A percentile compares a stretch with the other conserved stretches of the same genome.
These are phyloP conservation scores for Odiellus spinosus DNA, from an alignment of 2,888 invertebrate genomes.

Conservation along the genomic window DNA sequence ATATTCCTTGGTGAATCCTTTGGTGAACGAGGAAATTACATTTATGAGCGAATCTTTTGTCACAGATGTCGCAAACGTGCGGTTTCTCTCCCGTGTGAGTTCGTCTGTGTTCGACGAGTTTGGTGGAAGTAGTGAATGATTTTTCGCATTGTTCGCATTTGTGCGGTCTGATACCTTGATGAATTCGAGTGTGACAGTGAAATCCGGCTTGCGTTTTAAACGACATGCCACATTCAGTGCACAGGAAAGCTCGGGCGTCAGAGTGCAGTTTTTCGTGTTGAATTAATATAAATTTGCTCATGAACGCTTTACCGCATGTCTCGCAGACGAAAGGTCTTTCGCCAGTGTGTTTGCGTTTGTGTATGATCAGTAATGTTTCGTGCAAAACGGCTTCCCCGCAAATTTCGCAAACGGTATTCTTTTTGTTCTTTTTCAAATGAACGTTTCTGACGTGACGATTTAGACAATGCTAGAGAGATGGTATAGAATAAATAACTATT, in stretches of 20 bases:
- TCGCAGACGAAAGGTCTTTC: too few relatives aligned
- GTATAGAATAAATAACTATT: too few relatives aligned
- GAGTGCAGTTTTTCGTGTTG: neutral
- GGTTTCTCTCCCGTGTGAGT: neutral
- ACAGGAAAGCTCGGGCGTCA: neutral
- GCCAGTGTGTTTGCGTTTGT: too few relatives aligned
- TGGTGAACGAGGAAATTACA: neutral
- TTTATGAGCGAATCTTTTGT: neutral
- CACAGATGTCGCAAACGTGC: neutral
- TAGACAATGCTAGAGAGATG: too few relatives aligned
- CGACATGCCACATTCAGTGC: neutral
- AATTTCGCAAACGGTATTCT: too few relatives aligned
- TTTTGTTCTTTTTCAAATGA: too few relatives aligned
- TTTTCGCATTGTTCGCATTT: neutral
- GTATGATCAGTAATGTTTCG: too few relatives aligned
- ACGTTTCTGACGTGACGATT: too few relatives aligned
- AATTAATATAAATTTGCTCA: neutral
- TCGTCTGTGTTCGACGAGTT: neutral
- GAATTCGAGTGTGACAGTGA: neutral
- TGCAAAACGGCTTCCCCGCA: too few relatives aligned
- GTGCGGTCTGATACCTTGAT: neutral
- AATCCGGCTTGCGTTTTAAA: neutral
- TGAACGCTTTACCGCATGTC: neutral
- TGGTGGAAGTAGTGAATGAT: neutral
- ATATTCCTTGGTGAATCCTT: neutral